Evolutionary conservation across 2,888 invertebrate genomes (phyloP), one percentile per base, ranked within the genome.

Genomic region (Muschampia plurimacula): DNA sequence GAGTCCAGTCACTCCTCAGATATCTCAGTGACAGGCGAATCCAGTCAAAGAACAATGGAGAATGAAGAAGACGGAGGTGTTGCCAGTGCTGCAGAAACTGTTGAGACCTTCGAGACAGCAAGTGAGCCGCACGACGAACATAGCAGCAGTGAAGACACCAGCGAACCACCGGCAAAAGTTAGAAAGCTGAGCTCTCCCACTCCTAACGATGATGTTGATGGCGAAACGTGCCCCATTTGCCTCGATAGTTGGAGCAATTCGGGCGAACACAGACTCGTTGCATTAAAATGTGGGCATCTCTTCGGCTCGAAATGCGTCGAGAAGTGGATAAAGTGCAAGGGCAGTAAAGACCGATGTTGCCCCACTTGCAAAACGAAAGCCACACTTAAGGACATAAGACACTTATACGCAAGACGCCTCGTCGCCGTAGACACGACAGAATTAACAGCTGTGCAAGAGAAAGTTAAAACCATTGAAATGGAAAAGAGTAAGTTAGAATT

Each of bases 221-320:
- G 96, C 0, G 95, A 96, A 81, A 95, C 95, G 0, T 99, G 99
- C 81, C 96, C 98, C 0, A 98, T 99, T 77, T 99, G 99, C 84
- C 94, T 98, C 76, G 99, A 99, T 71, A 90, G 95, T 2, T 99
- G 98, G 98, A 97, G 97, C 4, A 98, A 96, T 84, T 96, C 97
- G 0, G 99, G 99, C 0, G 96, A 95, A 0, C 99, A 99, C 86
- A 95, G 98, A 69, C 90, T 99, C 2, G 97, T 97, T n/a, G 96
- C 98, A 0, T 90, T 99, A 9, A 96, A 96, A 83, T 99, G 99
- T 88, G 99, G 99, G 0, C 99, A 99, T 90, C 89, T 99, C 8
- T 99, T 98, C 88, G 99, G 99, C 0, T 90, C 96, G 0, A 95
- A 95, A 22, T 99, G 99, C 84, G 96, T 98, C 9, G 90, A 95